Base-by-base conservation (phyloP, 2,113 vertebrate species). In the Holacanthus passer region DNA sequence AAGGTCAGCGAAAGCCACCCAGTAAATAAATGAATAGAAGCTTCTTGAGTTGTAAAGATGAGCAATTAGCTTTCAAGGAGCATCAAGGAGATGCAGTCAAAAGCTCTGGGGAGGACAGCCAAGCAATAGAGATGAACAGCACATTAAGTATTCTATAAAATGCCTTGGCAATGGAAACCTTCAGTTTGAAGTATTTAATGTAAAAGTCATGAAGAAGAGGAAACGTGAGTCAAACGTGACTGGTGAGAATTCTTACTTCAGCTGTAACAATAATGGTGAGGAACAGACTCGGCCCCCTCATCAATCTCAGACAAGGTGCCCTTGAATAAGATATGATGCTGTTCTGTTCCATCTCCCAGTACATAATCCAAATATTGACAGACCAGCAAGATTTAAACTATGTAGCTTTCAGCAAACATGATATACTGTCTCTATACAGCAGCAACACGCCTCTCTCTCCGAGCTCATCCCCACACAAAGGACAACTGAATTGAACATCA, bases 271-370 rank as follows among this genome's bases (percentile, higher is more conserved):
- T 32, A 35, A 32, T 4, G 3, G 6, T 6, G 24, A 82, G 58
- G 32, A 48, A 79, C 55, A 37, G 47, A 32, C 62, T 48, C 37
- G 7, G 22, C 56, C 20, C 12, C 58, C 58, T 77, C 79, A 74
- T 87, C 75, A 52, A 48, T 77, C 67, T 74, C 83, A 77, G 9
- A 20, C 66, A 79, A 88, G 83, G 81, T 83, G 83, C 74, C 86
- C 81, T 84, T 86, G 58, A 76, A 64, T 24, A 41, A 32, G 56
- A 84, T 59, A 64, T 64, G 52, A 37, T 63, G 32, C 68, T 64
- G 56, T 43, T 73, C 59, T 27, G 45, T 73, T 62, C 4, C 48
- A 17, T 65, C 55, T 50, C 60, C 41, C 12, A 14, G 27, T 22
- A 32, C 10, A 27, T 78, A 32, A 81, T 66, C 32, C 29, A 79